These are phyloP conservation scores for Chaetoderma sp. DNA, from an alignment of 2,888 invertebrate species.

Conservation along the genomic window DNA sequence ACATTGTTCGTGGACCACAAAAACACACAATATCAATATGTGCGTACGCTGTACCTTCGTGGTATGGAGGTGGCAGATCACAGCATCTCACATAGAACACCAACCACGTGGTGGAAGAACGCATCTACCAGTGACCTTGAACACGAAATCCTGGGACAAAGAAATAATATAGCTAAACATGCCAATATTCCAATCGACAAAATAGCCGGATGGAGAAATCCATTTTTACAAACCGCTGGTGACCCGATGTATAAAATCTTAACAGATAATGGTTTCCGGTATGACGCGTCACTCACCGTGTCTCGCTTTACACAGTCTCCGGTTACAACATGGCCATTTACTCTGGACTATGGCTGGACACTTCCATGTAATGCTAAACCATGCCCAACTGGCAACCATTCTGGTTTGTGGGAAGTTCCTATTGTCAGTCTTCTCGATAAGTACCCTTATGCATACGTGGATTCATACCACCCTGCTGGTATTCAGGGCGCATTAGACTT, in stretches of 20 bases:
- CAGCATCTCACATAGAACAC: conserved; percentile 53
- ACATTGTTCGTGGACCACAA: conserved; percentile 14
- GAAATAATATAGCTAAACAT: conserved; percentile 45
- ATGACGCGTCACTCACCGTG: conserved; percentile 52
- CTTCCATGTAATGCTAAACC: conserved; percentile 43
- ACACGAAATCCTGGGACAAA: conserved; percentile 50
- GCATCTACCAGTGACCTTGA: conserved; percentile 41
- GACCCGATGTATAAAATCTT: conserved; percentile 39
- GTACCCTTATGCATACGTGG: conserved; percentile 50
- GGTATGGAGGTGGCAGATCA: conserved; percentile 57
- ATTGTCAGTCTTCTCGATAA: conserved; percentile 47
- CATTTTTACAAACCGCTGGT: conserved; percentile 56
- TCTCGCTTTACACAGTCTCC: background rate
- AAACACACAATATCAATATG: conserved; percentile 18
- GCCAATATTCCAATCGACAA: conserved; percentile 52
- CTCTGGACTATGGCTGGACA: conserved; percentile 35
- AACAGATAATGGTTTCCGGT: conserved; percentile 46
- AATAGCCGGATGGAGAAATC: conserved; percentile 58
- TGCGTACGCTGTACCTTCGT: conserved; percentile 50
- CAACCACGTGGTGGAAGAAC: conserved; percentile 27
- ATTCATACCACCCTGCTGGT: conserved; percentile 44
- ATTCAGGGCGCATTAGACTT: conserved; percentile 68
- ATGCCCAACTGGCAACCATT: conserved; percentile 34
- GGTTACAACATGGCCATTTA: conserved; percentile 33
- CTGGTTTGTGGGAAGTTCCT: conserved; percentile 50